A percentile compares a stretch with the other conserved stretches of the same genome.
Evolutionary conservation across 2,888 invertebrate species (phyloP).

Genomic region (Tinea trinotella): DNA sequence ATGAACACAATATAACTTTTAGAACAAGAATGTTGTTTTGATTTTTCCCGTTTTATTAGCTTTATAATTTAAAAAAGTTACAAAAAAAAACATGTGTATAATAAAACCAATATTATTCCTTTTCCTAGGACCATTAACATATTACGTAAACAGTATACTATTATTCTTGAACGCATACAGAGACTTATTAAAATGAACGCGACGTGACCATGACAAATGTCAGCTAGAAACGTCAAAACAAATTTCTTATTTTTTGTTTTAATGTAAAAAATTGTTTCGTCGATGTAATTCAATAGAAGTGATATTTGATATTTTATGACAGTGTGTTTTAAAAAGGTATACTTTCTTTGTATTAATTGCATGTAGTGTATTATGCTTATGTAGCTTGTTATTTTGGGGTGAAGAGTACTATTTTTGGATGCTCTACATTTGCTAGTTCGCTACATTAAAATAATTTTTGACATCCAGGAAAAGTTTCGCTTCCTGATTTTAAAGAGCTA

Average conservation of each 20-base stretch:
- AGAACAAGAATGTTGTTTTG: too few relatives aligned
- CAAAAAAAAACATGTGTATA: too few relatives aligned
- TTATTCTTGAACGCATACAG: background rate
- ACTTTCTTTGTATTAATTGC: background rate
- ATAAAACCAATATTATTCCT: too few relatives aligned
- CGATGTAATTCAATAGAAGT: background rate
- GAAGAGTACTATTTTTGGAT: slow-evolving; percentile 68
- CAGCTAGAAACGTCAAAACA: slow-evolving; percentile 54
- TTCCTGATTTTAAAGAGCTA: slow-evolving; percentile 36
- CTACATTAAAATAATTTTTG: slow-evolving; percentile 63
- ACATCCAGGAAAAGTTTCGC: slow-evolving; percentile 62
- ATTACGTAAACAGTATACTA: too few relatives aligned
- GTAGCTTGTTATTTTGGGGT: slow-evolving; percentile 55
- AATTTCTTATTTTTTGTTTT: slow-evolving; percentile 46
- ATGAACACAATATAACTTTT: too few relatives aligned
- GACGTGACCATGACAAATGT: background rate
- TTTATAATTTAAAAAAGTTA: too few relatives aligned
- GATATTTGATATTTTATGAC: background rate
- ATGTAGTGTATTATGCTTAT: background rate
- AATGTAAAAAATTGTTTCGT: slow-evolving; percentile 30
- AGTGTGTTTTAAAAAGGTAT: background rate
- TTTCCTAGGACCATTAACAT: too few relatives aligned
- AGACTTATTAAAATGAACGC: background rate
- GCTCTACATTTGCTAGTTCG: slow-evolving; percentile 65
- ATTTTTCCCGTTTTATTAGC: too few relatives aligned